Conservation (phyloP, 1,140 invertebrate species). For the Stenopsyche tienmushanensis region DNA sequence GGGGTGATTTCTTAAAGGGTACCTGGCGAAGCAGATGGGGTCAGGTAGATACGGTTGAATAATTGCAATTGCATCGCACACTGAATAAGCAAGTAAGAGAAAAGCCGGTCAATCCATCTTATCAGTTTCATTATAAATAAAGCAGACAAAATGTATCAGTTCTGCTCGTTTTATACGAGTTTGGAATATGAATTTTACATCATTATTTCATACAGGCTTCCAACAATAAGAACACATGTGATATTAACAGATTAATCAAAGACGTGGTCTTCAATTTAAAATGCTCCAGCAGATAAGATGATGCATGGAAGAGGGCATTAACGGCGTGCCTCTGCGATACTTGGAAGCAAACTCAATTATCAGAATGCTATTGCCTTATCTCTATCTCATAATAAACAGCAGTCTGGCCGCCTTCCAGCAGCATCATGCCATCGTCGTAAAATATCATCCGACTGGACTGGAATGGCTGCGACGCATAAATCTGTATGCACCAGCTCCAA, state of each 20-base stretch:
- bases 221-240: too few species aligned
- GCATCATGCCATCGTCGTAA: neutral
- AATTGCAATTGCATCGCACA: constrained; percentile 37
- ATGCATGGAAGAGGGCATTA: too few species aligned
- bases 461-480: constrained; percentile 14
- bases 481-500: constrained; percentile 7
- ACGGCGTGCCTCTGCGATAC: too few species aligned
- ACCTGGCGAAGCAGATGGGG: constrained; percentile 27
- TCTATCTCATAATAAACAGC: constrained; percentile 5
- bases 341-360: constrained; percentile 23
- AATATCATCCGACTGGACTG: neutral
- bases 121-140: too few species aligned
- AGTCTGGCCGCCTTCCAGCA: constrained; percentile 11
- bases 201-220: too few species aligned
- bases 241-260: too few species aligned
- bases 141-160: too few species aligned
- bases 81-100: constrained; percentile 33
- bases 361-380: constrained; percentile 24
- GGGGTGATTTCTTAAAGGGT: constrained; percentile 20
- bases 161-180: too few species aligned
- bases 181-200: too few species aligned
- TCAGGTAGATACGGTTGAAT: constrained; percentile 39
- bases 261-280: too few species aligned
- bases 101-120: constrained; percentile 33
- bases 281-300: too few species aligned